Evolutionary conservation across 2,113 vertebrate species (phyloP).

Genomic region (Morone saxatilis): DNA sequence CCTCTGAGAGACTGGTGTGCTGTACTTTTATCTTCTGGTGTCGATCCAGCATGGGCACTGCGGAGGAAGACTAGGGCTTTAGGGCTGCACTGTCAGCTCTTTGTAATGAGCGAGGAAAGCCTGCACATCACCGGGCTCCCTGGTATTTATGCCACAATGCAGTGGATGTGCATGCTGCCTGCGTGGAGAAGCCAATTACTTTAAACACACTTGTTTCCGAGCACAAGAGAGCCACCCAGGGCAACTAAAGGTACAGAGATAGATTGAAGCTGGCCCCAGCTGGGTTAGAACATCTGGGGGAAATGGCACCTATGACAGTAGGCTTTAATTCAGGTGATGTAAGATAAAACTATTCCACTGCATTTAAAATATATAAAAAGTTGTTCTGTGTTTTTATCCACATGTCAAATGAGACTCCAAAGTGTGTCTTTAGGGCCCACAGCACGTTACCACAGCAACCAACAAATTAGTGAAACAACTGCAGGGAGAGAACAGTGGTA

Average conservation of each 20-base stretch:
- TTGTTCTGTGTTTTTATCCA: not conserved
- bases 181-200: constrained; percentile 60
- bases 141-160: constrained; percentile 66
- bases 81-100: constrained; percentile 76
- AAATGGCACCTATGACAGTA: constrained; percentile 18
- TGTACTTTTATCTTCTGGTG: constrained; percentile 66
- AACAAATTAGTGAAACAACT: constrained; percentile 44
- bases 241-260: constrained; percentile 26
- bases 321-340: not conserved
- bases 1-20: constrained; percentile 57
- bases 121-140: constrained; percentile 70
- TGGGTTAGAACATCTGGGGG: not conserved
- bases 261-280: constrained; percentile 28
- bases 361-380: constrained; percentile 15
- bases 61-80: constrained; percentile 70
- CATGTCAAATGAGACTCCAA: constrained; percentile 25
- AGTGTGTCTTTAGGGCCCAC: constrained; percentile 57
- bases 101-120: constrained; percentile 78
- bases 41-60: constrained; percentile 75
- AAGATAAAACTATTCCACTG: not conserved
- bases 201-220: constrained; percentile 50
- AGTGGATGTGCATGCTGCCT: constrained; percentile 53
- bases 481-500: constrained; percentile 14
- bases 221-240: constrained; percentile 33
- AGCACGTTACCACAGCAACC: constrained; percentile 70